phyloP scores from a whole-genome alignment of 2,113 vertebrate genomes.

The Ia io region DNA sequence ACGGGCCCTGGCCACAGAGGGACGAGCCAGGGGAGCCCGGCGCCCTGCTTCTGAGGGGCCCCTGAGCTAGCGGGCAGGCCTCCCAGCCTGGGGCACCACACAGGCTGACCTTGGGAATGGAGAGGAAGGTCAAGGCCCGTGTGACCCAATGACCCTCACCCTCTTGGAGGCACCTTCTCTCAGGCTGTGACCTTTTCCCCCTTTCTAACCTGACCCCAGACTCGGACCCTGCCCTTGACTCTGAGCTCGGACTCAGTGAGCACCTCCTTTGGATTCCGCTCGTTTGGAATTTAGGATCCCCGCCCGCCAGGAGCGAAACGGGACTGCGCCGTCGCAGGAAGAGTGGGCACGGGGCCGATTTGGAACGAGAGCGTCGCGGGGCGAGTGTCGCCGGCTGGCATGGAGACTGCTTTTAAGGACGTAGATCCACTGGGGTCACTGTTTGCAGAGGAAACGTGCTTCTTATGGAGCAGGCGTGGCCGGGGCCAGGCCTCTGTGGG shows the following conservation, averaged over 20 bases:
- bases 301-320: not conserved
- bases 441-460: not conserved
- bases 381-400: too few species aligned
- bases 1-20: rapidly evolving
- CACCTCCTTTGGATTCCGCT: not conserved
- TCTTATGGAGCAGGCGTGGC: not conserved
- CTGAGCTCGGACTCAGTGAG: not conserved
- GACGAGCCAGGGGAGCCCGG: rapidly evolving
- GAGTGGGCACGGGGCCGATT: not conserved
- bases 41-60: not conserved
- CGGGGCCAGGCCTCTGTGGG: not conserved
- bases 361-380: not conserved
- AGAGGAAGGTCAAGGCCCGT: not conserved
- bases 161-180: too few species aligned
- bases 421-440: not conserved
- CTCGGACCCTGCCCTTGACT: not conserved
- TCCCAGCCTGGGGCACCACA: rapidly evolving
- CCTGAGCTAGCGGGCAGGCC: not conserved
- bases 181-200: not conserved
- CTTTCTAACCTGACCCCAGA: not conserved
- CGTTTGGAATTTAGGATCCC: not conserved
- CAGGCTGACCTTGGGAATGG: too few species aligned
- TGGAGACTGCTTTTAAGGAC: not conserved
- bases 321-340: not conserved
- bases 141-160: not conserved